Percentiles rank a stretch among this genome's conserved stretches.
These are phyloP conservation scores for Aplysia californica DNA, from an alignment of 1,140 invertebrate species.

Conservation along the genomic window DNA sequence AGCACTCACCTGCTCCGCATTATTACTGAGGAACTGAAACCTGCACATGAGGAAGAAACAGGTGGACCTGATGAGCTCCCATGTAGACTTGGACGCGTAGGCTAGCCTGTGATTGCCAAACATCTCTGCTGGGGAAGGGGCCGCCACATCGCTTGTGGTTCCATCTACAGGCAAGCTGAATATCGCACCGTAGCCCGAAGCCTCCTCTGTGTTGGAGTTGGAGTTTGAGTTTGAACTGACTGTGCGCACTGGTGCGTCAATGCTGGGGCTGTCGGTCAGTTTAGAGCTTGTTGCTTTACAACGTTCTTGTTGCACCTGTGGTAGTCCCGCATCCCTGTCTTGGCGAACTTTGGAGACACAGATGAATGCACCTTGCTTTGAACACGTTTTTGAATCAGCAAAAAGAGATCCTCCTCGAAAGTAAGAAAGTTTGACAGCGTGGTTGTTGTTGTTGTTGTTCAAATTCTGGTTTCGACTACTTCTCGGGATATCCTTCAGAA, in stretches of 20 bases:
- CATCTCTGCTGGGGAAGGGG: conserved; percentile 71
- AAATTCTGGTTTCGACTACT: no score
- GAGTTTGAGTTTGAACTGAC: neutral
- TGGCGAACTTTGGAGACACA: no score
- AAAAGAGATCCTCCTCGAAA: no score
- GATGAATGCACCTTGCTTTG: no score
- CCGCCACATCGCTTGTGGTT: neutral
- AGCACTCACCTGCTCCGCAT: conserved; percentile 90
- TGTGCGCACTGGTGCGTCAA: neutral
- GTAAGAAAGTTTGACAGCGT: no score
- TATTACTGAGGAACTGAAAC: conserved; percentile 87
- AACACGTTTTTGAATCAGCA: no score
- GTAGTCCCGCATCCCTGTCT: no score
- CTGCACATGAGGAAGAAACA: conserved; percentile 94
- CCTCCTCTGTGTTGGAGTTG: neutral
- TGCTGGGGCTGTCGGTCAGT: neutral
- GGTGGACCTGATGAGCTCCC: conserved; percentile 90
- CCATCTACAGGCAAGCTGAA: neutral
- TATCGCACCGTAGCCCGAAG: neutral
- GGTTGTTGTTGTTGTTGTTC: no score
- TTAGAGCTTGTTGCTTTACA: neutral
- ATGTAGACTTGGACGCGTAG: conserved; percentile 87
- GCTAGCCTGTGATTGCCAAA: conserved; percentile 74
- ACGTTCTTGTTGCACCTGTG: no score
- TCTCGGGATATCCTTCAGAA: no score